Percentiles rank a stretch among this genome's conserved stretches.
These are phyloP conservation scores for Chromis chromis DNA, from an alignment of 2,797 vertebrate genomes.

Conservation along the genomic window DNA sequence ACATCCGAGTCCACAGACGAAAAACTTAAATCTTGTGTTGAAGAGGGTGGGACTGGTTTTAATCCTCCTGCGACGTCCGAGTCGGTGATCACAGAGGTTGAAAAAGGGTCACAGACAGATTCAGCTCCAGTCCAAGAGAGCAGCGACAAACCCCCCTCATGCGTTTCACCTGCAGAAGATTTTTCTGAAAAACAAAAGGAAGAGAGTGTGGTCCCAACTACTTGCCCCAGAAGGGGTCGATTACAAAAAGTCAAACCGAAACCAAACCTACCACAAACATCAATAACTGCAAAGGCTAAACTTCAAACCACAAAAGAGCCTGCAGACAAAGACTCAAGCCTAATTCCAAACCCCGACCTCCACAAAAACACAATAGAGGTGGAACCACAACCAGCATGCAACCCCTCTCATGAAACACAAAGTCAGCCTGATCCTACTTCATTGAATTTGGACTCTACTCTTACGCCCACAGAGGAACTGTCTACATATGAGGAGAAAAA, in stretches of 20 bases:
- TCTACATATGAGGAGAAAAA: conserved; percentile 23
- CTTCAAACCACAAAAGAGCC: conserved; percentile 16
- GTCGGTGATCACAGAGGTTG: neutral
- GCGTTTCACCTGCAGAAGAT: conserved; percentile 14
- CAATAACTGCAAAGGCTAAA: conserved; percentile 43
- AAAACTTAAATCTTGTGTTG: neutral
- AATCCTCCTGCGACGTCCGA: neutral
- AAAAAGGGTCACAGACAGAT: neutral
- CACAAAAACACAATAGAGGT: neutral
- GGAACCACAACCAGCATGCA: conserved; percentile 3
- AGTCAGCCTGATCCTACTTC: neutral
- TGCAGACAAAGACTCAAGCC: neutral
- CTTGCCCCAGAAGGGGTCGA: conserved; percentile 30
- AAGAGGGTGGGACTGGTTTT: neutral
- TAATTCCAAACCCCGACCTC: neutral
- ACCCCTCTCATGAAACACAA: neutral
- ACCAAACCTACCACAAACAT: conserved; percentile 38
- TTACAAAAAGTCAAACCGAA: conserved; percentile 62
- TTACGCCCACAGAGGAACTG: neutral
- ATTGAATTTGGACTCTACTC: neutral
- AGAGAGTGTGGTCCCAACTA: neutral
- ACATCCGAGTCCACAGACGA: conserved; percentile 18
- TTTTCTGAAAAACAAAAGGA: conserved; percentile 19
- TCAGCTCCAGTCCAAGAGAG: conserved; percentile 5
- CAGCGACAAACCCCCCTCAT: neutral